Base-by-base conservation (phyloP, 2,888 invertebrate species). In the Tipula vernalis region DNA sequence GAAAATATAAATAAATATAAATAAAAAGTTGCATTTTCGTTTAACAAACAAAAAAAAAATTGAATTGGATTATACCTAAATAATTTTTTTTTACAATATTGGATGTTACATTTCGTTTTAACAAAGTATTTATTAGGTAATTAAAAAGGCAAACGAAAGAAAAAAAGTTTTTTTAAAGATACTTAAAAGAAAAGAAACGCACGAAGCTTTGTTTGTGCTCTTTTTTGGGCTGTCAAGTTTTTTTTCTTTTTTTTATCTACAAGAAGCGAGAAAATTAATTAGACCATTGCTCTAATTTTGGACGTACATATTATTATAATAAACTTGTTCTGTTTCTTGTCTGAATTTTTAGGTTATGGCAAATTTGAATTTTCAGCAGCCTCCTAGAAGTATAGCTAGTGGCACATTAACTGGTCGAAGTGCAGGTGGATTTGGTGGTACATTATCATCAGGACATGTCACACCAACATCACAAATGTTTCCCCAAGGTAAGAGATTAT, bases 351-450 rank as follows among this genome's bases (percentile, higher is more conserved):
- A 94, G 96, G 96, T 95, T 95, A 97, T 97, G 96, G 97, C 97
- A 94, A 97, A 96, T 94, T 94, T 97, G 95, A 97, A 97, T 94
- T 96, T 96, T 93, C 96, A 96, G 92, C 95, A 95, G 93, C 95
- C 96, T 90, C 96, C 96, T 92, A 95, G 97, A 93, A 97, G 96
- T 94, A 95, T 97, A 93, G 96, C 96, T 92, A 96, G 96, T 92
- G 95, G 94, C 90, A 94, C 94, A 92, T 93, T 95, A 91, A 93
- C 94, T 90, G 93, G 91, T 89, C 94, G 91, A 93, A 93, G 94
- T 92, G 93, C 93, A 90, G 93, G 94, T 90, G 93, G 93, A 88
- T 94, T 94, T 91, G 93, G 93, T 90, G 93, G 93, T 91, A 94
- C 93, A 92, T 94, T 95, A 90, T 93, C 95, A 90, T 94, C 95